Base-by-base conservation (phyloP, 2,113 vertebrate species). In the Micronycteris hirsuta region DNA sequence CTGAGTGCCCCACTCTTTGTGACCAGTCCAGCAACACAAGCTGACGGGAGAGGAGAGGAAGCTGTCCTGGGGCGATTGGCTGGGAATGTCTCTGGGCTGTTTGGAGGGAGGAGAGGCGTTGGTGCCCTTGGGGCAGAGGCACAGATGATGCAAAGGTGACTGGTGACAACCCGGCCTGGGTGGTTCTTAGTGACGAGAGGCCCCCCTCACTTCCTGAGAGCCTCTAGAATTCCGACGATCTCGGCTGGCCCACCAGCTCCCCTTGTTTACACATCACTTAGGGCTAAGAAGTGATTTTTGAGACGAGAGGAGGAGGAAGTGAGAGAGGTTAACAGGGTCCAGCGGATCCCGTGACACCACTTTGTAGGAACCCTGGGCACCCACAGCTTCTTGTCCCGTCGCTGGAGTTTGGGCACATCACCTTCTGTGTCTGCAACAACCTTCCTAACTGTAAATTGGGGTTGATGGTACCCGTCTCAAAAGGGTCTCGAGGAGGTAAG, bases 131-230 rank as follows among this genome's bases (percentile, higher is more conserved):
- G 45, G 4, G 26, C 14, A 14, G 71, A 47, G 22, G 61, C 22
- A n/a, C 13, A 9, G 9, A 14, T 47, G 10, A 31, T 54, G n/a
- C 47, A 4, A 24, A 41, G 31, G 47, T 82, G 28, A 14, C n/a
- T 24, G 20, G 24, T 3, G 31, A 47, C 19, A 38, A 22, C 58
- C 26, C 4, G 0, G 26, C 14, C 45, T n/a, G 19, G 3, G 31
- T 47, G 45, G 52, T 8, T 80, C 77, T 38, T n/a, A 24, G 61
- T 65, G 24, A 52, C 56, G 5, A 33, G 11, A 47, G 43, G 22
- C 38, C 38, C 52, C 20, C 14, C 70, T 22, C 3, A 11, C 54
- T n/a, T 54, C 54, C 88, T n/a, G 65, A 65, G 65, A 61, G 10
- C 8, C 61, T 74, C 61, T 11, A 0, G 10, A 52, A 26, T 76